Evolutionary conservation across 2,113 vertebrate species (phyloP).

Genomic region (Toxostoma redivivum): DNA sequence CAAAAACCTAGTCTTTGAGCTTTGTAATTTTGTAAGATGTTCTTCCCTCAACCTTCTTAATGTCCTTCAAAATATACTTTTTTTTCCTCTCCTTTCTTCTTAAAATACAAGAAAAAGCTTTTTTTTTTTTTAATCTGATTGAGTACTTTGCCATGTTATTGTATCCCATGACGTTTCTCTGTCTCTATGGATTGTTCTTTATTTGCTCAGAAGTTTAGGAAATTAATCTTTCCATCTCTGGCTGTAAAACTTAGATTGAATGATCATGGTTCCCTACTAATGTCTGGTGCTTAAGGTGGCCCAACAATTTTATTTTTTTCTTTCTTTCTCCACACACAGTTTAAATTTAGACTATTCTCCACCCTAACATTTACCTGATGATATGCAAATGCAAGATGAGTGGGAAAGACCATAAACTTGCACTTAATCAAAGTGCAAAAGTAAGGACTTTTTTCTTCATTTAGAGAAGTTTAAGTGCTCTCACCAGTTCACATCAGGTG

Average conservation of each 20-base stretch:
- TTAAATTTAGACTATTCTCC: not conserved
- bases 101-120: not conserved
- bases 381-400: not conserved
- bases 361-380: not conserved
- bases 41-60: not conserved
- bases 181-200: not conserved
- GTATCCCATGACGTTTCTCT: not conserved
- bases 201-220: not conserved
- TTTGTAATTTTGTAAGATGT: not conserved
- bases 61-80: not conserved
- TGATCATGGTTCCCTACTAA: not conserved
- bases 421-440: not conserved
- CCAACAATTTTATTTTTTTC: not conserved
- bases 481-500: not conserved
- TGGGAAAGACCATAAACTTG: not conserved
- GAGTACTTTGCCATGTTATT: rapidly evolving
- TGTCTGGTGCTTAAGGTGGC: not conserved
- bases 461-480: not conserved
- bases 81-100: not conserved
- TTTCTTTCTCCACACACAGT: rapidly evolving
- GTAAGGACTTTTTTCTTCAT: not conserved
- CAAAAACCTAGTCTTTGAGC: not conserved
- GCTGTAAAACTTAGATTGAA: not conserved
- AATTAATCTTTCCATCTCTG: not conserved
- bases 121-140: not conserved